Percentiles rank a stretch among this genome's conserved stretches.
Conservation (phyloP, 2,888 invertebrate species). For the Nephrotoma appendiculata region DNA sequence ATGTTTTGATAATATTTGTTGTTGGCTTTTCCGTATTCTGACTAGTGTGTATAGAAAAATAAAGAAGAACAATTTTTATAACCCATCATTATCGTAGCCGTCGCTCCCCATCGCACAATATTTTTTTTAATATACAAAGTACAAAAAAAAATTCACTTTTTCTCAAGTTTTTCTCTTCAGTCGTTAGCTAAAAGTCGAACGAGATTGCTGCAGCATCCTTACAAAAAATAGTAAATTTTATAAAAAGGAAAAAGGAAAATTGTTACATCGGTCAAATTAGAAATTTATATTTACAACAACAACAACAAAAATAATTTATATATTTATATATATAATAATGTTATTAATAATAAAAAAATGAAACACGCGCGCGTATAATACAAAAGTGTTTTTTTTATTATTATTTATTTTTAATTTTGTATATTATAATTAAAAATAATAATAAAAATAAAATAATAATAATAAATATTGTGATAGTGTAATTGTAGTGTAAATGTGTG, state of each 20-base stretch:
- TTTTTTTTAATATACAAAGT: neutral
- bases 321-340: neutral
- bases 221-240: conserved; percentile 2
- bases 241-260: conserved; percentile 8
- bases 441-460: neutral
- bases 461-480: neutral
- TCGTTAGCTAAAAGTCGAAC: conserved; percentile 16
- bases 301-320: neutral
- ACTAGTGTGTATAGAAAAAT: neutral
- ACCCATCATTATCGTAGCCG: neutral
- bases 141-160: conserved; percentile 2
- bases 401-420: conserved; percentile 1
- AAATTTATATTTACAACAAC: neutral
- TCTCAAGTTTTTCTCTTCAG: conserved; percentile 11
- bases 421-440: neutral
- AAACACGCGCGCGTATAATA: conserved; percentile 5
- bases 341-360: neutral
- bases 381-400: neutral
- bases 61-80: neutral
- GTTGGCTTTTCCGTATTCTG: neutral
- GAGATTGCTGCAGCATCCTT: conserved; percentile 13
- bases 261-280: conserved; percentile 12
- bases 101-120: conserved; percentile 9
- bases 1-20: neutral
- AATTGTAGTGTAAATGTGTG: conserved; percentile 4